A percentile compares a stretch with the other conserved stretches of the same genome.
Conservation (phyloP, 2,797 vertebrate genomes). For the Hephaestus fuliginosus region DNA sequence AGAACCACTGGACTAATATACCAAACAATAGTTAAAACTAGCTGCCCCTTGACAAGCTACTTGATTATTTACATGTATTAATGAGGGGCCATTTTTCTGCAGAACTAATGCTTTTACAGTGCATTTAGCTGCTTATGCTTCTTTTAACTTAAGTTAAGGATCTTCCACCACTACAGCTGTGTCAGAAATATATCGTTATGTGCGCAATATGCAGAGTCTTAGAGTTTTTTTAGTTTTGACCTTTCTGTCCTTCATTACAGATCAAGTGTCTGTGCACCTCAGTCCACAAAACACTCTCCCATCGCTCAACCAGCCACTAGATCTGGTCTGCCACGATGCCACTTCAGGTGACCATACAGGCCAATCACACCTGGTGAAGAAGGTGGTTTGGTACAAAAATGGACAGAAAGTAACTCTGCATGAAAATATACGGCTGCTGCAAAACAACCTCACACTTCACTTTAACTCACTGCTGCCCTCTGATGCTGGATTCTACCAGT, state of each 20-base stretch:
- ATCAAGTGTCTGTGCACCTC: constrained; percentile 47
- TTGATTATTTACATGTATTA: too few species aligned
- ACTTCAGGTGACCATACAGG: not conserved
- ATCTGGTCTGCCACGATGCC: constrained; percentile 49
- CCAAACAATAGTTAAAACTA: too few species aligned
- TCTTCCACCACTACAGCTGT: not conserved
- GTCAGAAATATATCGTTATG: not conserved
- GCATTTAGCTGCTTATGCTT: not conserved
- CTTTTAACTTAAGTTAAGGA: not conserved
- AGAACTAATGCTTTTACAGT: not conserved
- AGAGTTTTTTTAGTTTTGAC: too few species aligned
- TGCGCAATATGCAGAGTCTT: not conserved
- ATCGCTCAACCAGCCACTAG: constrained; percentile 38
- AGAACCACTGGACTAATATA: too few species aligned
- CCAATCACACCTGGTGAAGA: not conserved
- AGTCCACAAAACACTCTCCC: constrained; percentile 32
- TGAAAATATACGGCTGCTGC: constrained; percentile 45
- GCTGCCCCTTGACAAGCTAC: too few species aligned
- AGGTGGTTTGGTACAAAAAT: constrained; percentile 56
- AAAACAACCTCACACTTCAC: constrained; percentile 39
- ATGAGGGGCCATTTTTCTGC: not conserved
- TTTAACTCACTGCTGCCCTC: constrained; percentile 55
- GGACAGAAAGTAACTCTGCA: constrained; percentile 38
- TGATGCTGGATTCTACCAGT: constrained; percentile 64
- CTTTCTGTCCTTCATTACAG: constrained; percentile 8